Conservation (phyloP, 2,113 vertebrate species). For the Crotophaga sulcirostris region DNA sequence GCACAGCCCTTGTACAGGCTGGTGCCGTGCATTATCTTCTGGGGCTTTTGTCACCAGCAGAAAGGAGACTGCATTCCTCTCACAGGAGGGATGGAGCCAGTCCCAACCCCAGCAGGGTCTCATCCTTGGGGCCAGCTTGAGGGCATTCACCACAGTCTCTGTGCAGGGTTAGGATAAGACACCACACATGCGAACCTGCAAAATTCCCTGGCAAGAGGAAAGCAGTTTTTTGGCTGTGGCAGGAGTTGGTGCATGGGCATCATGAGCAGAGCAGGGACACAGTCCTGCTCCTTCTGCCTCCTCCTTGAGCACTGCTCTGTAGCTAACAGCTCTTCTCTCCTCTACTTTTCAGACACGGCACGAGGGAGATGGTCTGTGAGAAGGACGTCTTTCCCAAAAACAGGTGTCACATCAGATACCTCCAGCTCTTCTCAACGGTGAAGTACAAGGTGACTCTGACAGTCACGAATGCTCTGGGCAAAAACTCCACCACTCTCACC, state of each 20-base stretch:
- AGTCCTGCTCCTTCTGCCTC: background rate
- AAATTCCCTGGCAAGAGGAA: background rate
- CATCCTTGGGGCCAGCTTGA: background rate
- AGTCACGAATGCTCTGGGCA: conserved; percentile 89
- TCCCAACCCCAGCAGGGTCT: background rate
- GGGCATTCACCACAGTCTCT: background rate
- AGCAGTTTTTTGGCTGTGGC: background rate
- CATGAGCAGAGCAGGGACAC: accelerated
- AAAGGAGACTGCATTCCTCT: background rate
- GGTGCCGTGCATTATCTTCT: accelerated
- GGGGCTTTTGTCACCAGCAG: background rate
- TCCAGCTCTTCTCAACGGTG: conserved; percentile 91
- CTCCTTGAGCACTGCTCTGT: background rate
- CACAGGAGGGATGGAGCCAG: background rate
- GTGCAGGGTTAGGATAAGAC: background rate
- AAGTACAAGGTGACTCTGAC: conserved; percentile 94
- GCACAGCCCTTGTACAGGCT: background rate
- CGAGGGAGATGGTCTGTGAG: conserved; percentile 86
- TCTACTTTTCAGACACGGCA: conserved; percentile 82
- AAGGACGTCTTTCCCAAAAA: conserved; percentile 89
- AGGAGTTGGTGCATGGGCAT: background rate
- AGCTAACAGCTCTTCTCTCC: background rate
- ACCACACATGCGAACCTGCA: background rate
- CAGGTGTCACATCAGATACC: conserved; percentile 90
- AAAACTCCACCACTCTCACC: conserved; percentile 77